Base-by-base conservation (phyloP, 2,888 invertebrate genomes). In the Gordius sp. region DNA sequence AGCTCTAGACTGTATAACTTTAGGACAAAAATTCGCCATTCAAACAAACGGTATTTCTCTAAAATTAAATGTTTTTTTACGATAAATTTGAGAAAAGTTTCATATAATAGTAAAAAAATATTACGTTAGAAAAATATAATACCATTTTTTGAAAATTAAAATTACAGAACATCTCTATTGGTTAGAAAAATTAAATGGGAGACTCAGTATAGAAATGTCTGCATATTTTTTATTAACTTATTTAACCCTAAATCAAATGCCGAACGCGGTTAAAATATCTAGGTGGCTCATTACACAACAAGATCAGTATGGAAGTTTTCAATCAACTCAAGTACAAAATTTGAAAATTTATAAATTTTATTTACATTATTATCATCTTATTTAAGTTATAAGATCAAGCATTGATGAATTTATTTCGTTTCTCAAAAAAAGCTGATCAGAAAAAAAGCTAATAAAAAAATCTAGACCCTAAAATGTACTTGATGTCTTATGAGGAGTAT, bases 271-370 rank as follows among this genome's bases (percentile, higher is more conserved):
- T 23, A 47, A 47, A 20, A 20, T 47, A 8, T 13, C 47, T 23
- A 47, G 23, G 4, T 47, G 47, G 47, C 47, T 47, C 20, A 4
- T 47, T 20, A 4, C 20, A 18, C 47, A 47, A 20, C 47, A 47
- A 47, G 13, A 4, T 4, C 16, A 20, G 20, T 47, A 47, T 47
- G 47, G 47, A n/a, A 23, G 47, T 4, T 47, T 47, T 20, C 20
- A 47, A 4, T 47, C 47, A 4, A 47, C 47, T 47, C 47, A 47
- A 23, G 47, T 47, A 33, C 8, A 33, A 33, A n/a, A 33, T 8
- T 33, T 33, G 8, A 33, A 33, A 33, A 33, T 33, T 33, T 33
- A 13, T 13, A 33, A 33, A 33, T 33, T 33, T 33, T 13, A 13
- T 33, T 33, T 33, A n/a, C n/a, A 33, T 33, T 13, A 33, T 33